Base-by-base conservation (phyloP, 1,140 invertebrate genomes). In the Cotesia glomerata region DNA sequence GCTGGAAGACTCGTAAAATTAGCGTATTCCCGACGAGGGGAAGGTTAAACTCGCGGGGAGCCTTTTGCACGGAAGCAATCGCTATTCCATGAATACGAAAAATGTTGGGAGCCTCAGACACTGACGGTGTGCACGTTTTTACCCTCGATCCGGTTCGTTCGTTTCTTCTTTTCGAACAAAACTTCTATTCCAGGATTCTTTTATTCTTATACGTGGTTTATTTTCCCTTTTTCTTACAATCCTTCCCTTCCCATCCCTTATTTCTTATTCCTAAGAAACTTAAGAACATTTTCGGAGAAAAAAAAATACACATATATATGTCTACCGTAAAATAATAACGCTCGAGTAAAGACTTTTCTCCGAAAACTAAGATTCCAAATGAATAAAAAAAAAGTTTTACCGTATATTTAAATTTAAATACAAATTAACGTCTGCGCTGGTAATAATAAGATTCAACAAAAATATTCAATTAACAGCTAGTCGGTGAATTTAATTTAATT, bases 81-180 rank as follows among this genome's bases (percentile, higher is more conserved):
- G 81, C 77, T 81, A 81, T 85, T 84, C 77, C 81, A 84, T 85
- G 84, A 85, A 85, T 85, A 85, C 80, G 76, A 83, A 84, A 85
- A 82, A 79, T 82, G 80, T 70, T 74, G 67, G 49, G 39, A 52
- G 51, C 54, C 51, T 32, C 45, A 49, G 64, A 72, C 63, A 49
- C 52, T 26, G 66, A 32, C 56, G 70, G 61, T 34, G 39, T 45
- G 71, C 64, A 70, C 52, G 62, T 66, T 70, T 70, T 69, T 69
- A 72, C 52, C 51, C 32, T 45, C 36, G 45, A 36, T 69, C 34
- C 34, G 26, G n/a, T 69, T 69, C 16, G 8, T 11, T 68, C 36
- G 8, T 51, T 54, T 13, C 62, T 45, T 45, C 39, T 45, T 45
- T 45, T 45, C 39, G 52, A 54, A 54, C 13, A 18, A 54, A 71